Conservation (phyloP, 2,888 invertebrate genomes). For the Fragum sueziense region DNA sequence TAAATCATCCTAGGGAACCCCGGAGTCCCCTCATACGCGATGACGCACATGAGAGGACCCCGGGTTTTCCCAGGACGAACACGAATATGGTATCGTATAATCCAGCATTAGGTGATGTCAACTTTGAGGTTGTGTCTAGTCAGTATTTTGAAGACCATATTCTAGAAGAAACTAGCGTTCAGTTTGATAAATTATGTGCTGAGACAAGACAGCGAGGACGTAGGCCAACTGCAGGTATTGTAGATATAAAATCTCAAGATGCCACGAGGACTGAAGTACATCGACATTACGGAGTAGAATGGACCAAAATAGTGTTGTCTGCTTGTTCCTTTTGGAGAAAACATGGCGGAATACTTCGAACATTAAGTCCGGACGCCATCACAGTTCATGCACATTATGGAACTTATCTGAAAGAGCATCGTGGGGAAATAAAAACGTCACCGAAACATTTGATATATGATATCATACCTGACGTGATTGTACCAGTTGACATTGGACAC, state of each 20-base stretch:
- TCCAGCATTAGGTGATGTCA: too few species aligned
- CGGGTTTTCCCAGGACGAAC: background rate
- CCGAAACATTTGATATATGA: background rate
- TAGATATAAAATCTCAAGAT: background rate
- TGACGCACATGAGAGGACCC: too few species aligned
- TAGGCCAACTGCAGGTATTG: background rate
- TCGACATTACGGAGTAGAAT: background rate
- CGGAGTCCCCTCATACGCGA: too few species aligned
- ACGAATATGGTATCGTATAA: too few species aligned
- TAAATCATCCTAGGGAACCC: background rate
- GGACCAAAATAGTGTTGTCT: background rate
- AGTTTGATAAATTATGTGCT: constrained; percentile 1
- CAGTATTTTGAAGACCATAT: constrained; percentile 1
- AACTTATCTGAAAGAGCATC: background rate
- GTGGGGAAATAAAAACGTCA: background rate
- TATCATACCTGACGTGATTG: background rate
- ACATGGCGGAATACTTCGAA: constrained; percentile 5
- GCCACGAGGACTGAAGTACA: background rate
- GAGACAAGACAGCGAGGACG: background rate
- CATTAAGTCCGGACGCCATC: background rate
- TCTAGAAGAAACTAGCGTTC: background rate
- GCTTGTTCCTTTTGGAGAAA: background rate
- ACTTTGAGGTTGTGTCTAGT: background rate
- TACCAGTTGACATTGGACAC: too few species aligned
- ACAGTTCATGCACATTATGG: constrained; percentile 2